Base-by-base conservation (phyloP, 2,113 vertebrate genomes). In the Xerus inauris region DNA sequence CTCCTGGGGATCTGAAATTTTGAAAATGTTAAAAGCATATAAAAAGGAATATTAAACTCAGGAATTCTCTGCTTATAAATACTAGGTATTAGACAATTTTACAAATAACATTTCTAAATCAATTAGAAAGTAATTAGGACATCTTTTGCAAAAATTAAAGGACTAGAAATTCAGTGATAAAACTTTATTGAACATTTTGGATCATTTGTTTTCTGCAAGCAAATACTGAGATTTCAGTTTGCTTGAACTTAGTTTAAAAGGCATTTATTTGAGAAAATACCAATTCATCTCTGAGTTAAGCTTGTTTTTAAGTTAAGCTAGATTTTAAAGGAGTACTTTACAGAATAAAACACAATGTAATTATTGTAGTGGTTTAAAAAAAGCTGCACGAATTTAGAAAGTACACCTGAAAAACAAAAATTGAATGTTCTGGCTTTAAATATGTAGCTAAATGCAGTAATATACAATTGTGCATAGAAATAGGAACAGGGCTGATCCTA, bases 391-490 rank as follows among this genome's bases (percentile, higher is more conserved):
- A 35, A 26, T 91, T 94, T n/a, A 95, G 35, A 89, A 93, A 92
- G 28, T 73, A 87, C 47, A 95, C 87, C 93, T 96, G 86, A 92
- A 96, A 81, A 95, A 83, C 64, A 96, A 95, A 94, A 90, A 92
- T 57, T 89, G 54, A 77, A 62, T 90, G 65, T 84, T 96, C 71
- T 65, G 83, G 72, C 69, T 97, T 93, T 92, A 87, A 77, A 89
- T 76, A 87, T 13, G n/a, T 80, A 76, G 80, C 96, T 97, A 97
- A 97, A 97, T 95, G n/a, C 59, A 82, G 96, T 72, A 95, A 86
- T 89, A 73, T 87, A 92, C 71, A 97, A 96, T 97, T 97, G 95
- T 87, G 84, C 65, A 77, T 95, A 73, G 96, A 97, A 97, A 97
- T 96, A 97, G 95, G 71, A 97, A 94, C 22, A 79, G 92, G 97